Conservation (phyloP, 2,888 invertebrate species). For the Protonemura montana region DNA sequence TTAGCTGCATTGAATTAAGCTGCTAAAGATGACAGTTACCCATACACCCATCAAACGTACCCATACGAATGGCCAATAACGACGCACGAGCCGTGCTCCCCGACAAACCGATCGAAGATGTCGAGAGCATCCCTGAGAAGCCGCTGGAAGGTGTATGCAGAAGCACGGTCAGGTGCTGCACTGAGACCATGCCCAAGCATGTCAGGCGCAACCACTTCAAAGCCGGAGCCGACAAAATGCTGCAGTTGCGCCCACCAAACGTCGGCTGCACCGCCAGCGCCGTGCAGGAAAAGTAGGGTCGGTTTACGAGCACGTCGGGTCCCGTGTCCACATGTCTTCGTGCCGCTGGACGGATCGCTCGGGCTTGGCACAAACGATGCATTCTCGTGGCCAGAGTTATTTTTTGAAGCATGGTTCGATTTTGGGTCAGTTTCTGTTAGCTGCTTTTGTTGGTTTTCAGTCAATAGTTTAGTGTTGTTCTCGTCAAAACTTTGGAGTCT, state of each 20-base stretch:
- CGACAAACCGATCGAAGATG: conserved; percentile 69
- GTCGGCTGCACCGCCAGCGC: conserved; percentile 71
- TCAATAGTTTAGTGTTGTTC: neutral
- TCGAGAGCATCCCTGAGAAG: conserved; percentile 66
- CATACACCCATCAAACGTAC: conserved; percentile 57
- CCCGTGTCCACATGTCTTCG: neutral
- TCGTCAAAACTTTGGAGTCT: neutral
- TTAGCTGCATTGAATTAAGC: no score
- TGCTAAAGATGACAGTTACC: no score
- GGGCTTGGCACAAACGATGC: neutral
- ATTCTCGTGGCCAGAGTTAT: neutral
- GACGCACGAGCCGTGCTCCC: conserved; percentile 64
- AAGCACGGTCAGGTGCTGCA: conserved; percentile 64
- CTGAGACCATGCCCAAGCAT: conserved; percentile 74
- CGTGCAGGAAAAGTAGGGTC: conserved; percentile 70
- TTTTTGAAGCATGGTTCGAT: neutral
- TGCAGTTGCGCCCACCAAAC: conserved; percentile 68
- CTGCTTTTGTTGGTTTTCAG: neutral
- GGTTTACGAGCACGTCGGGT: conserved; percentile 57
- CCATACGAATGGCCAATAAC: conserved; percentile 75
- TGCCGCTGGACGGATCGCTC: neutral
- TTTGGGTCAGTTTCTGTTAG: neutral
- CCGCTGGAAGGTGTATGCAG: conserved; percentile 67
- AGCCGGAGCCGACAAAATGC: conserved; percentile 66
- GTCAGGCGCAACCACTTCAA: conserved; percentile 72